These are phyloP conservation scores for Neocrepidodera transversa DNA, from an alignment of 2,888 invertebrate species.

Conservation along the genomic window DNA sequence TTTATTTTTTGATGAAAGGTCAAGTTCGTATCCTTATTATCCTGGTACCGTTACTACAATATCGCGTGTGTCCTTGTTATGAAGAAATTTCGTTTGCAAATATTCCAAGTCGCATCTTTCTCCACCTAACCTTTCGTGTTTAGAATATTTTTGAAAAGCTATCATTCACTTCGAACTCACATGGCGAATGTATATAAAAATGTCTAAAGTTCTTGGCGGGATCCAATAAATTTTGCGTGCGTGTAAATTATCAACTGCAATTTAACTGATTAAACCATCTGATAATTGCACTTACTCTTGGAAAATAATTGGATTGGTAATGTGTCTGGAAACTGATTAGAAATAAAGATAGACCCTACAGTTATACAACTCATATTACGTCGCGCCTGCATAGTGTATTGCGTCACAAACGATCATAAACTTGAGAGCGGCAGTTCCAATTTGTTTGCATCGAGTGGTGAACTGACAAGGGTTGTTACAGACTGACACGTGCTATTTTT, in stretches of 20 bases:
- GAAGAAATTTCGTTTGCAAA: conserved; percentile 29
- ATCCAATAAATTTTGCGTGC: neutral
- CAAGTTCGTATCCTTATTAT: conserved; percentile 52
- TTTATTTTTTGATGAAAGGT: conserved; percentile 45
- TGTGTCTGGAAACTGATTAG: conserved; percentile 8
- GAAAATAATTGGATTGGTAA: conserved; percentile 19
- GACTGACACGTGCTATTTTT: neutral
- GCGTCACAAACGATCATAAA: conserved; percentile 7
- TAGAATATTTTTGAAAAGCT: neutral
- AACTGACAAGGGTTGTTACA: neutral
- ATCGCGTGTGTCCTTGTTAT: conserved; percentile 54
- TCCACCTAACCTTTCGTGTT: conserved; percentile 1
- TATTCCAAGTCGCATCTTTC: conserved; percentile 14
- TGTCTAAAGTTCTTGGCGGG: neutral
- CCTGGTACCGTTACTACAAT: conserved; percentile 51
- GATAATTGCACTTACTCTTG: conserved; percentile 9
- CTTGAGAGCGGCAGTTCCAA: conserved; percentile 1
- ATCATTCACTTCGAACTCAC: conserved; percentile 1
- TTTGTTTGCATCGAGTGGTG: conserved; percentile 9
- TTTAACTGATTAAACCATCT: conserved; percentile 15
- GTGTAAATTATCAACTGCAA: conserved; percentile 12
- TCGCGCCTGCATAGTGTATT: neutral
- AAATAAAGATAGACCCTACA: conserved; percentile 1
- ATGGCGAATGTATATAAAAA: conserved; percentile 5
- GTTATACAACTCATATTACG: conserved; percentile 14